A percentile compares a stretch with the other conserved stretches of the same genome.
Evolutionary conservation across 2,888 invertebrate genomes (phyloP).

Genomic region (Cephus nigrinus): DNA sequence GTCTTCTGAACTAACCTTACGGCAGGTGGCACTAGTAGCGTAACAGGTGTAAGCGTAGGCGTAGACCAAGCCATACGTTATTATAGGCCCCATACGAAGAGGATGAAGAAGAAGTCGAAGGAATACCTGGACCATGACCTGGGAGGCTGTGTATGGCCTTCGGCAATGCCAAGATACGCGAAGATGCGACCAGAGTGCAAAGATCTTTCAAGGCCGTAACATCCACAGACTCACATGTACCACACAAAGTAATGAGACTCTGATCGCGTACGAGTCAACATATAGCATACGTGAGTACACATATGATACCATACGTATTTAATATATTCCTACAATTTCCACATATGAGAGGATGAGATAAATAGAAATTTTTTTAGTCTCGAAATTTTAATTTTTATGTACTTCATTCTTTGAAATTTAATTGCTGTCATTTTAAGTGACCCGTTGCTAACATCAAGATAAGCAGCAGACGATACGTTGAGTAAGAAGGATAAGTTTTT

Average conservation of each 20-base stretch:
- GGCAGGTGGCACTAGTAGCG: background rate
- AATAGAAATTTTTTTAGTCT: too few relatives aligned
- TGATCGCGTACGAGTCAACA: constrained; percentile 11
- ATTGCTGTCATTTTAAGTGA: background rate
- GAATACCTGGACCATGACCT: constrained; percentile 50
- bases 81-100: background rate
- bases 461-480: background rate
- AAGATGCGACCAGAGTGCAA: constrained; percentile 59
- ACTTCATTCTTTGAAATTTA: too few relatives aligned
- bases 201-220: constrained; percentile 61
- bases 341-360: background rate
- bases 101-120: background rate
- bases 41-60: background rate
- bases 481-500: background rate
- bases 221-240: background rate
- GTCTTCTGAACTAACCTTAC: background rate
- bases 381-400: background rate
- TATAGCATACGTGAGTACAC: background rate
- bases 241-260: constrained; percentile 47
- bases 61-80: background rate
- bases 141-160: constrained; percentile 53
- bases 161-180: constrained; percentile 43
- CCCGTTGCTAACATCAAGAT: background rate
- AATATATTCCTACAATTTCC: background rate
- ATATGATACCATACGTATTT: background rate